Percentiles rank a stretch among this genome's conserved stretches.
These are phyloP conservation scores for Trichonephila inaurata DNA, from an alignment of 1,140 invertebrate species.

Conservation along the genomic window DNA sequence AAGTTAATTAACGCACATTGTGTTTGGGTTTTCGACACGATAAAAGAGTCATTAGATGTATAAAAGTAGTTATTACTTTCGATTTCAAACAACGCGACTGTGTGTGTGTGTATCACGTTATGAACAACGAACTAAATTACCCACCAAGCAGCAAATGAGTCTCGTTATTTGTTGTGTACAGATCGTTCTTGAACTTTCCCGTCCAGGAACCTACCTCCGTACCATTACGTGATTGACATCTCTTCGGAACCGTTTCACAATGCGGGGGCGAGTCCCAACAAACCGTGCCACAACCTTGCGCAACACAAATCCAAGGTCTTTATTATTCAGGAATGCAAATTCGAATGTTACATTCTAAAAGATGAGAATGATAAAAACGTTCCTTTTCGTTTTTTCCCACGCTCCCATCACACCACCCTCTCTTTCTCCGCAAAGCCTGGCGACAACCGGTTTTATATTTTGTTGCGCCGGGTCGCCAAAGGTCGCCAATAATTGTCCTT, in stretches of 20 bases:
- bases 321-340: conserved; percentile 61
- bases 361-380: conserved; percentile 41
- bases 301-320: conserved; percentile 51
- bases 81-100: conserved; percentile 1
- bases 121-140: background rate
- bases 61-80: background rate
- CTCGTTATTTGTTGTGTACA: background rate
- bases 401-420: conserved; percentile 50
- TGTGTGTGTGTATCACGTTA: background rate
- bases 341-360: conserved; percentile 38
- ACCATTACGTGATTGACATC: conserved; percentile 52
- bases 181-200: conserved; percentile 16
- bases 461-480: conserved; percentile 64
- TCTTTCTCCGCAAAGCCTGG: conserved; percentile 5
- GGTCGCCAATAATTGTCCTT: conserved; percentile 75
- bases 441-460: conserved; percentile 57
- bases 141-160: background rate
- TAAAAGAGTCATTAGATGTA: background rate
- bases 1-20: background rate
- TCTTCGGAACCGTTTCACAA: background rate
- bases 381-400: conserved; percentile 65
- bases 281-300: conserved; percentile 8
- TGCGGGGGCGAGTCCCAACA: conserved; percentile 56
- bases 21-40: background rate
- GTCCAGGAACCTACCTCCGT: conserved; percentile 1